Percentiles rank a stretch among this genome's conserved stretches.
phyloP scores from a whole-genome alignment of 1,140 invertebrate genomes.

The Prorops nasuta region DNA sequence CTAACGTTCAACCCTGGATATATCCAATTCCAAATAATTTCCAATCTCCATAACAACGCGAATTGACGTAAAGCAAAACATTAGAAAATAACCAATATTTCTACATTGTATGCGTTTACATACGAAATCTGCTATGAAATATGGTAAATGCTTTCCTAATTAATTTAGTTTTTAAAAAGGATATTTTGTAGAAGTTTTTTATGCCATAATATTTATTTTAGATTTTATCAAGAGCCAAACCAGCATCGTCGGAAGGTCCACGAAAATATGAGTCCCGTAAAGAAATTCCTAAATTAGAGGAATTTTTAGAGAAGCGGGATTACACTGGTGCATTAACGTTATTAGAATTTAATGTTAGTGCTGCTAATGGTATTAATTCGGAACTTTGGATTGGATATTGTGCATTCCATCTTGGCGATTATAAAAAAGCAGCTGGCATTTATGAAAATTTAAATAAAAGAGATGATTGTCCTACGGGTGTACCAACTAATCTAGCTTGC shows the following conservation, averaged over 20 bases:
- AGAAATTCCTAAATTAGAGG: slow-evolving; percentile 79
- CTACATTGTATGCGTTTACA: no score
- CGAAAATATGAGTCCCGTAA: slow-evolving; percentile 48
- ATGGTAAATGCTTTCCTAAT: no score
- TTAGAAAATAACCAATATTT: no score
- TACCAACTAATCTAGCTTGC: slow-evolving; percentile 82
- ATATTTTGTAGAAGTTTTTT: no score
- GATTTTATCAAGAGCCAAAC: slow-evolving; percentile 73
- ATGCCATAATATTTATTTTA: no score
- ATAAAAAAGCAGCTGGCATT: slow-evolving; percentile 78
- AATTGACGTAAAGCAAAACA: no score
- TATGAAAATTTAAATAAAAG: slow-evolving; percentile 62
- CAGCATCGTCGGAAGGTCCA: slow-evolving; percentile 56
- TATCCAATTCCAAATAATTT: no score
- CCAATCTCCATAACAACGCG: no score
- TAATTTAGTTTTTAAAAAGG: no score
- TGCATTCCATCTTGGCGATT: slow-evolving; percentile 93
- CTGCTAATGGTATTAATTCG: slow-evolving; percentile 62
- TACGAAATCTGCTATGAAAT: no score
- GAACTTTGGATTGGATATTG: slow-evolving; percentile 92
- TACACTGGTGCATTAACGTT: slow-evolving; percentile 92
- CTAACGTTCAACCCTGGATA: no score
- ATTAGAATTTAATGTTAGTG: slow-evolving; percentile 72
- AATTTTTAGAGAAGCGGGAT: slow-evolving; percentile 86
- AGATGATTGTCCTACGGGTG: slow-evolving; percentile 53